Evolutionary conservation across 2,113 vertebrate genomes (phyloP), one percentile per base, ranked within the genome.

Genomic region (Hoplias malabaricus): DNA sequence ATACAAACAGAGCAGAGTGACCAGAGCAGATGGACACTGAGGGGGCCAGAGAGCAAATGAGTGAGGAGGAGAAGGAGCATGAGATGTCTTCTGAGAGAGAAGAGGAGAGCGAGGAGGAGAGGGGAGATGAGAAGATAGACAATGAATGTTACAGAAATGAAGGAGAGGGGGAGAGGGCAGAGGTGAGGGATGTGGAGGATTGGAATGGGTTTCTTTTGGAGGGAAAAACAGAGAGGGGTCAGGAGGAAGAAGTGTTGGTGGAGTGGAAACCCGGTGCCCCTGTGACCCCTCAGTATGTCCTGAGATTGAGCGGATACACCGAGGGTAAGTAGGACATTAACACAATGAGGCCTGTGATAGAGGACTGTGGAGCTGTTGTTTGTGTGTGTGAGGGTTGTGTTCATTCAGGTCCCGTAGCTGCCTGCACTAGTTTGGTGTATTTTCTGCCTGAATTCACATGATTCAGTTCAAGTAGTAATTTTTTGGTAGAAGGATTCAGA

Each of bases 261-360:
- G 73, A 80, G 62, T 82, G 85, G 82, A 81, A 63, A 43, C 70
- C 79, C 1, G 84, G 78, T 40, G 84, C 83, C 53, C 54, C 86
- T 0, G 86, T 90, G 54, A 88, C 85, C 31, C 83, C 88, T 1
- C 78, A 86, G 53, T 73, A 81, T 1, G 88, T 90, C 43, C 77
- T 89, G 25, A 59, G 46, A 27, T 82, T 89, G 46, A 78, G 82
- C 8, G 36, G 80, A 69, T 89, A 88, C 81, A 89, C 88, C 0
- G 25, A 67, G 3, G 85, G 88, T 89, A 69, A 89, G 88, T 50
- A 69, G 21, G 29, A 12, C 59, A 21, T 29, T 27, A 27, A 11
- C 21, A 57, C 12, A 3, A 1, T 5, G 54, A 31, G 5, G 48
- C 48, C 19, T 21, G 48, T n/a, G 43, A 10, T 42, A 12, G n/a